Base-by-base conservation (phyloP, 2,113 vertebrate genomes). In the Coreoperca whiteheadi region DNA sequence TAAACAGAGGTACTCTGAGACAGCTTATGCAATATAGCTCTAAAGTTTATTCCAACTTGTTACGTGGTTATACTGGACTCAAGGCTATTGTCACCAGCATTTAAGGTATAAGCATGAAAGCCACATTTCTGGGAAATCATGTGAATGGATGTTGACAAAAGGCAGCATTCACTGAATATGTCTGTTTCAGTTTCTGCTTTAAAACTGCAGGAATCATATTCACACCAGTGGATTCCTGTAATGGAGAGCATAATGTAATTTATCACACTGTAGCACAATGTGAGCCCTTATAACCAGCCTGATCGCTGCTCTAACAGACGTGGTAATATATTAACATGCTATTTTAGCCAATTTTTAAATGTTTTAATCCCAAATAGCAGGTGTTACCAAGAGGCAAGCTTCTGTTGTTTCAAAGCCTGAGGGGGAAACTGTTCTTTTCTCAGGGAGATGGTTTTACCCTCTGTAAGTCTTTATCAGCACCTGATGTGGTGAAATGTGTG, bases 401-500 rank as follows among this genome's bases (percentile, higher is more conserved):
- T 79, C 82, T 87, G 85, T 86, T 86, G 72, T 68, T 32, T 70
- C 56, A 2, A 46, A 56, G 81, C 90, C 86, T 82, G 15, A 14
- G 81, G 90, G 82, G 28, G 15, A 54, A 69, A 46, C 67, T 87
- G 88, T 88, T 86, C 89, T 85, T 65, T 82, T 83, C 75, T 59
- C 79, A 79, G 74, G 39, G 64, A 84, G 84, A 75, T 16, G 46
- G 25, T 79, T 81, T 78, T 64, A 83, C 51, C 72, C 72, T 77
- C 50, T 81, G 71, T 53, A n/a, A n/a, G 70, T 48, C 41, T 66
- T 25, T 50, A 61, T 89, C 85, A 51, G 82, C 76, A 85, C 81
- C 88, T 91, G 83, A 92, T 86, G 78, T 64, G 61, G 61, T 81
- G 85, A 84, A 89, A 74, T 80, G 89, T 86, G 84, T 94, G 92